phyloP scores from a whole-genome alignment of 2,888 invertebrate genomes.

The Philereme vetulata region DNA sequence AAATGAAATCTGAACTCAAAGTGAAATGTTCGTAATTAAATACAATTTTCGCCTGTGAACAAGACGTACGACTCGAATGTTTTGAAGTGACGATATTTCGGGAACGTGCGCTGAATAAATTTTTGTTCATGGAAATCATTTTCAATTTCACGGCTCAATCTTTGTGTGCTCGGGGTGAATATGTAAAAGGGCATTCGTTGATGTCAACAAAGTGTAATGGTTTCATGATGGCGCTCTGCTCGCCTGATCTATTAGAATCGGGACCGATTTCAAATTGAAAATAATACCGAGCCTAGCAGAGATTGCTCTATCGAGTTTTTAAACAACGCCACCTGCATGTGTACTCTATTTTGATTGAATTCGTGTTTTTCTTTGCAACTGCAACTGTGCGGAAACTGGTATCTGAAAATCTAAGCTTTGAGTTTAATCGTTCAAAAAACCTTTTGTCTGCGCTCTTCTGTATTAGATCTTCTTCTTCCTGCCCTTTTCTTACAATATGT shows the following conservation, averaged over 20 bases:
- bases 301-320: constrained; percentile 42
- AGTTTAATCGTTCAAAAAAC: too few species aligned
- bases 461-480: too few species aligned
- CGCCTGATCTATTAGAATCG: constrained; percentile 74
- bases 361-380: constrained; percentile 20
- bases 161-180: constrained; percentile 81
- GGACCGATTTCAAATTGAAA: constrained; percentile 64
- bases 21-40: constrained; percentile 12
- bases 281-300: constrained; percentile 52
- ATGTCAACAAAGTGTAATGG: constrained; percentile 82
- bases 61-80: constrained; percentile 18
- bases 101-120: constrained; percentile 75
- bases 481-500: too few species aligned
- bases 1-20: neutral
- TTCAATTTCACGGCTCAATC: constrained; percentile 83
- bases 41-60: constrained; percentile 12
- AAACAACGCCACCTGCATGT: constrained; percentile 21
- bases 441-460: too few species aligned
- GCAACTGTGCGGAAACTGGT: neutral
- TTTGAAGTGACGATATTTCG: constrained; percentile 70
- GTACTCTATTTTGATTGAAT: constrained; percentile 34
- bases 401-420: too few species aligned
- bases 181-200: constrained; percentile 81
- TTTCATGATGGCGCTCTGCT: constrained; percentile 70
- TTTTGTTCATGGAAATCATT: constrained; percentile 81